Evolutionary conservation across 2,797 vertebrate genomes (phyloP).

Genomic region (Harpagifer antarcticus): DNA sequence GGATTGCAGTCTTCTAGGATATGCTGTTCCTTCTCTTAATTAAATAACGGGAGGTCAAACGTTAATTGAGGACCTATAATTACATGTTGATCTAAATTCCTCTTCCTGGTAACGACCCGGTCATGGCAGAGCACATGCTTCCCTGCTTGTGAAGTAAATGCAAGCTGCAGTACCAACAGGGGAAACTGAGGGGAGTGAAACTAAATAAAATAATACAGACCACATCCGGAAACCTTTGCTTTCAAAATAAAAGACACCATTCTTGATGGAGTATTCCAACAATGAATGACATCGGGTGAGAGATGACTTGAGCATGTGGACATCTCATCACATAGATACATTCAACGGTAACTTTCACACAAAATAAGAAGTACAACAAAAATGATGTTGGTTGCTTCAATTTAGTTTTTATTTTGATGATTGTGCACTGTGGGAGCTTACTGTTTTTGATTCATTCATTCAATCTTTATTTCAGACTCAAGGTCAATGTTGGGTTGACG

Average conservation of each 20-base stretch:
- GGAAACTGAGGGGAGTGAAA: not conserved
- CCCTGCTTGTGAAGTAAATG: not conserved
- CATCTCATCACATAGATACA: not conserved
- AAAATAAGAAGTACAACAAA: not conserved
- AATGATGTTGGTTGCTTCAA: not conserved
- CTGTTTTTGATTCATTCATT: not conserved
- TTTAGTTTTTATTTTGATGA: not conserved
- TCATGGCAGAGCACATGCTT: not conserved
- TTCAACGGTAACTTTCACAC: not conserved
- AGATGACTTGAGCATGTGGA: not conserved
- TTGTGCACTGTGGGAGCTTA: too few relatives aligned
- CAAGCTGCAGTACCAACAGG: conserved; percentile 24
- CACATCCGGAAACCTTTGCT: conserved; percentile 16
- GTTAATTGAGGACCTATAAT: not conserved
- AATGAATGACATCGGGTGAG: not conserved
- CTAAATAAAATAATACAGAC: not conserved
- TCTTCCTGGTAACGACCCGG: not conserved
- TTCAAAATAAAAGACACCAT: conserved; percentile 40
- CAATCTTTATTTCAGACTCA: too few relatives aligned
- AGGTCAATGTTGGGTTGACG: too few relatives aligned
- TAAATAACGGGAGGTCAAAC: not conserved
- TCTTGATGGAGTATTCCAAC: too few relatives aligned
- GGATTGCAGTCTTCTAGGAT: not conserved
- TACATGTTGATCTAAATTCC: not conserved
- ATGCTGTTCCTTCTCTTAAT: not conserved